These are phyloP conservation scores for Archips xylosteana DNA, from an alignment of 2,888 invertebrate genomes.

Conservation along the genomic window DNA sequence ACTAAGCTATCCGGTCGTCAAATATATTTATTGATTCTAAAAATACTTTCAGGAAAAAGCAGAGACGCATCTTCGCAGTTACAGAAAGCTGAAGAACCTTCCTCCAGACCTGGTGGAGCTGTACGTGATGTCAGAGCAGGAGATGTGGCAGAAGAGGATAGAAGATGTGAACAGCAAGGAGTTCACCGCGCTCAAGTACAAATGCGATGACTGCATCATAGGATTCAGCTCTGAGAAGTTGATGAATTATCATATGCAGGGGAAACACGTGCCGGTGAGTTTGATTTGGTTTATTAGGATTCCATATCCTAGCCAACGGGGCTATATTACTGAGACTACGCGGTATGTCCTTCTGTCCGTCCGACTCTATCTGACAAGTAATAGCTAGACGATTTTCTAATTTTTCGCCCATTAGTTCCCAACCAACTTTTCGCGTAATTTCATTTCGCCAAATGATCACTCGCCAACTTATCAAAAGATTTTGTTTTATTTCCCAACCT, in stretches of 20 bases:
- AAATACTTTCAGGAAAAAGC: slow-evolving; percentile 2
- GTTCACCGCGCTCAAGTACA: slow-evolving; percentile 60
- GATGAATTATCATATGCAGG: slow-evolving; percentile 61
- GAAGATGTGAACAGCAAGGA: slow-evolving; percentile 59
- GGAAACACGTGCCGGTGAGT: slow-evolving; percentile 68
- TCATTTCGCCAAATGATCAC: too few relatives aligned
- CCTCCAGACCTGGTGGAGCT: slow-evolving; percentile 65
- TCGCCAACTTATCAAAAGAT: too few relatives aligned
- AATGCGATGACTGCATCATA: slow-evolving; percentile 64
- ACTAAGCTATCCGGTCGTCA: too few relatives aligned
- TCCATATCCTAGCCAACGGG: too few relatives aligned
- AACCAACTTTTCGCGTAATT: too few relatives aligned
- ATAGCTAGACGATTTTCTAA: too few relatives aligned
- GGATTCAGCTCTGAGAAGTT: slow-evolving; percentile 66
- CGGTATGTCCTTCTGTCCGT: too few relatives aligned
- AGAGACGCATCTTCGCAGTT: slow-evolving; percentile 1
- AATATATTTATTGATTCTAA: neutral
- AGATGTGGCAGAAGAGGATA: slow-evolving; percentile 65
- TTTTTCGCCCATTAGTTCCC: too few relatives aligned
- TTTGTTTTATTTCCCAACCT: too few relatives aligned
- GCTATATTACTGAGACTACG: too few relatives aligned
- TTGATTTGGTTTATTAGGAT: neutral
- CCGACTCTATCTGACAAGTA: too few relatives aligned
- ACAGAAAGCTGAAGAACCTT: slow-evolving; percentile 65
- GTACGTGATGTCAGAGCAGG: slow-evolving; percentile 64